Evolutionary conservation across 2,797 vertebrate species (phyloP), one percentile per base, ranked within the genome.

Genomic region (Protonibea diacanthus): DNA sequence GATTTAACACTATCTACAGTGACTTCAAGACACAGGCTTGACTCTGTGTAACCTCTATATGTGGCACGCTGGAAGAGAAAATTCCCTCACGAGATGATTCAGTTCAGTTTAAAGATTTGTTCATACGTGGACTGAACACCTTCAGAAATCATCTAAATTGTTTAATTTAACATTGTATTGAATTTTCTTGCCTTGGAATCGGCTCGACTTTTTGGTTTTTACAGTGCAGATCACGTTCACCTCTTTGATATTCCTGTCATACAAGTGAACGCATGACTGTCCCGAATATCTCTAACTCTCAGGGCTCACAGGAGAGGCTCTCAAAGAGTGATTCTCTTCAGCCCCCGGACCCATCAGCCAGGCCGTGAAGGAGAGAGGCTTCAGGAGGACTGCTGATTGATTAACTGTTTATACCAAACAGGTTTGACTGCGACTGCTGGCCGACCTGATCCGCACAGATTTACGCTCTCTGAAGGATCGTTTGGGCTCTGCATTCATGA

Each of bases 231-330:
- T 77, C 45, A 61, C 52, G 9, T 80, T 84, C 67, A 47, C 67
- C 80, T 84, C 59, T 80, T 92, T 89, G 68, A 86, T 78, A 91
- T 90, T 92, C 80, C 65, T 76, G 74, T 87, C 87, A 82, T 71
- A 74, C 66, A 66, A 70, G 78, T 64, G 73, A 79, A 72, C 44
- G 17, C 65, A 70, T 76, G 81, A 86, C 86, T 82, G 62, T 79
- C 74, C 71, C 1, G 27, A 81, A 83, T 87, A 86, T 88, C 78
- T 38, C 33, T 38, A 84, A 65, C 74, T 44, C 56, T 72, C 20
- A 57, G 60, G 42, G 51, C 72, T 82, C 61, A 40, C 33, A 78
- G 81, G 65, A 83, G 69, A 65, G 13, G 27, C 71, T 3, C 68
- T 84, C 42, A 5, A 68, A 61, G 63, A 82, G 71, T 69, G 33